Evolutionary conservation across 2,113 vertebrate genomes (phyloP), one percentile per base, ranked within the genome.

Genomic region (Hiodon alosoides): DNA sequence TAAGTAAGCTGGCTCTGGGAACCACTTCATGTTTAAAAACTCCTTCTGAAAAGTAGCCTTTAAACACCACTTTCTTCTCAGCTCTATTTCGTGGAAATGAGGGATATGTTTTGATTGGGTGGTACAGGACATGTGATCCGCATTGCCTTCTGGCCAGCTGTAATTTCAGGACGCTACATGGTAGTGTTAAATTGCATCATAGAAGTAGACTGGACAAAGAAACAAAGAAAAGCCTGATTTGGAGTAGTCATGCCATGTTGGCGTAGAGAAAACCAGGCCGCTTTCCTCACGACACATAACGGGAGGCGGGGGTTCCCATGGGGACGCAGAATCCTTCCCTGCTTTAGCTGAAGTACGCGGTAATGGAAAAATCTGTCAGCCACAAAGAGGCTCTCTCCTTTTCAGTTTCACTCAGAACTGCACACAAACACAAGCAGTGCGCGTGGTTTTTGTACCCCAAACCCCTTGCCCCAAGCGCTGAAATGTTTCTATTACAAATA

Each of bases 1-100:
- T 88, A 98, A 96, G 97, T 99, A 93, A 93, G 95, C 14, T 1
- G 9, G 58, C 4, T 11, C 7, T 59, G 57, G 14, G 8, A 57
- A 59, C 3, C 9, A 59, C 14, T 59, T 59, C 4, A 59, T 14
- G 0, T 59, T 14, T 59, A 31, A 31, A 31, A 31, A 31, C 31
- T 14, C 14, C 58, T 59, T 9, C 1, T 59, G 3, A 4, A 59
- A 59, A 59, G 1, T 9, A 9, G 14, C 8, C 0, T 59, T 59
- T 59, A 6, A 6, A 3, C 31, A 31, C 31, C 31, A 31, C 31
- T 31, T 31, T 31, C 31, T 2, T 31, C 31, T 0, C 31, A 31
- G 31, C 31, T 2, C 31, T 31, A 31, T 31, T 31, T 31, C 31
- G 2, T 31, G 31, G 31, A 31, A 31, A 31, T 31, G 31, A 31